These are phyloP conservation scores for Aleiodes testaceus DNA, from an alignment of 2,888 invertebrate genomes.

Conservation along the genomic window DNA sequence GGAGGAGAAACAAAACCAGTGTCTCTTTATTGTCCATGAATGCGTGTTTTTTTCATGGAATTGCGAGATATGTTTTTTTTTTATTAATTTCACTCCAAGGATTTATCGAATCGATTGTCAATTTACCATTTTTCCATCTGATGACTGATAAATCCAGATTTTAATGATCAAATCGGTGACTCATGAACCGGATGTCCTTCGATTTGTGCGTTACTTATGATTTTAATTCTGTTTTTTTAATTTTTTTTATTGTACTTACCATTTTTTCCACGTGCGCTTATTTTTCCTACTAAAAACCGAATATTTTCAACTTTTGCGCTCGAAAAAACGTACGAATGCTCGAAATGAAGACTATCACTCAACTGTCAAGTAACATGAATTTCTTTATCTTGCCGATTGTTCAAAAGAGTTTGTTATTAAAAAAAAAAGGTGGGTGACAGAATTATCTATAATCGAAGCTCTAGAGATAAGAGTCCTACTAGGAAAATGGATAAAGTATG, in stretches of 20 bases:
- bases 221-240: no score
- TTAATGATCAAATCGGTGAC: no score
- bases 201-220: no score
- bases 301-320: not conserved
- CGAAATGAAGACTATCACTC: not conserved
- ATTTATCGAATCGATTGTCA: constrained; percentile 16
- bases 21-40: constrained; percentile 27
- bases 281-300: no score
- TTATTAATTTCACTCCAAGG: not conserved
- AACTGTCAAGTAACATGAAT: not conserved
- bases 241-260: not conserved
- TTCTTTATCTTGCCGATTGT: constrained; percentile 16
- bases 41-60: not conserved
- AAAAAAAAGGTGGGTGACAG: not conserved
- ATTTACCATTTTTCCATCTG: not conserved
- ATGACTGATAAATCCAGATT: constrained; percentile 4
- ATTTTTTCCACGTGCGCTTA: not conserved
- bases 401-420: not conserved
- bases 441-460: constrained; percentile 22
- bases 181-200: no score
- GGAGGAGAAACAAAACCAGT: not conserved
- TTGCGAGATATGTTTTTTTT: not conserved
- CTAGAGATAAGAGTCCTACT: not conserved
- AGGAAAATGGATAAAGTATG: no score
- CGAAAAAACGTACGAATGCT: not conserved